These are phyloP conservation scores for Diuraphis noxia DNA, from an alignment of 1,140 invertebrate genomes.

Conservation along the genomic window DNA sequence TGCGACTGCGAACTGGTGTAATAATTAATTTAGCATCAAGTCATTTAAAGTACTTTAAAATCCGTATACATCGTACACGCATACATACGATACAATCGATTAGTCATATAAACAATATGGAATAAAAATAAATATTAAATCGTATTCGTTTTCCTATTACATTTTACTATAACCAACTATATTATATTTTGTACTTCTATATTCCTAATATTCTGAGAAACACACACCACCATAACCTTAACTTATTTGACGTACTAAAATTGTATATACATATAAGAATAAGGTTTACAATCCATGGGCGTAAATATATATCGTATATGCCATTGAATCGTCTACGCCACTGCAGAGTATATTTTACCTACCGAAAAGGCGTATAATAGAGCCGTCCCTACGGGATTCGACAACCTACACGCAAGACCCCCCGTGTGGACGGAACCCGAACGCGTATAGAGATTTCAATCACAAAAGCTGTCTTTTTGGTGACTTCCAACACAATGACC, in stretches of 20 bases:
- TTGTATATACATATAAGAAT: not conserved
- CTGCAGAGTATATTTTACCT: not conserved
- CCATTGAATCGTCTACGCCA: not conserved
- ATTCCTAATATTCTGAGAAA: not conserved
- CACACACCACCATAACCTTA: not conserved
- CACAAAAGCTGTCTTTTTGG: conserved; percentile 1
- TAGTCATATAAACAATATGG: not conserved
- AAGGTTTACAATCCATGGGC: not conserved
- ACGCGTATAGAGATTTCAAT: not conserved
- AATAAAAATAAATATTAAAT: not conserved
- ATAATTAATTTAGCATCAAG: not conserved
- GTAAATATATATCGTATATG: not conserved
- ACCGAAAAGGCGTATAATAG: not conserved
- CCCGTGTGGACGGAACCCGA: not conserved
- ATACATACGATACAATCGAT: not conserved
- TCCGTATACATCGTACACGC: not conserved
- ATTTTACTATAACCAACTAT: no score
- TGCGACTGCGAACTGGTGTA: not conserved
- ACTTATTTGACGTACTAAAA: not conserved
- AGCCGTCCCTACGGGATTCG: not conserved
- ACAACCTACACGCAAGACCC: not conserved
- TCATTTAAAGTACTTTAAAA: not conserved
- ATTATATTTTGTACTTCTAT: no score
- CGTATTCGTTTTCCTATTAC: no score
- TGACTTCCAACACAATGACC: not conserved